These are phyloP conservation scores for Leptocoma aspasia DNA, from an alignment of 2,113 vertebrate species.

Conservation along the genomic window DNA sequence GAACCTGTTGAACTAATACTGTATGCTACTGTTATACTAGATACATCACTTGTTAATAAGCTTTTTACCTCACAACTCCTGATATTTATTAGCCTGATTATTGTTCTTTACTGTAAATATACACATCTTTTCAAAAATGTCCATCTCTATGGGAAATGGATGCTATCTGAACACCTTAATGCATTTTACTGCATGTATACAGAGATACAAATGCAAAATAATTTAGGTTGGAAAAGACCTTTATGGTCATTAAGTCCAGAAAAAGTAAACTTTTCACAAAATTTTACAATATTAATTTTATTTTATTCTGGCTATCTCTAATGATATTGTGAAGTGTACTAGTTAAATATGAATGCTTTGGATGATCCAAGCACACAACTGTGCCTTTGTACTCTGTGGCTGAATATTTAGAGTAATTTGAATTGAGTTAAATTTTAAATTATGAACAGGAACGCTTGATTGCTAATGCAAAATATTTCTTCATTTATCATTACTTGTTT, in stretches of 20 bases:
- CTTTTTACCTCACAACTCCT: not conserved
- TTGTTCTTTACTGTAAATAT: constrained; percentile 1
- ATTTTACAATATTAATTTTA: not conserved
- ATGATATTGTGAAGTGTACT: not conserved
- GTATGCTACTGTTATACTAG: not conserved
- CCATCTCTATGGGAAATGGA: not conserved
- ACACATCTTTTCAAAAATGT: not conserved
- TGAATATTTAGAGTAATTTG: not conserved
- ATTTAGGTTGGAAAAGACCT: not conserved
- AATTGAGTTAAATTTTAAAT: not conserved
- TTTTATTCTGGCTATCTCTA: not conserved
- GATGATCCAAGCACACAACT: not conserved
- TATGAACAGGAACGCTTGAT: not conserved
- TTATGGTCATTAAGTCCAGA: not conserved
- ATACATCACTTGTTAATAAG: not conserved
- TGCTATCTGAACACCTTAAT: not conserved
- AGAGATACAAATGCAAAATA: not conserved
- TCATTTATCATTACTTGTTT: not conserved
- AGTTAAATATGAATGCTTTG: not conserved
- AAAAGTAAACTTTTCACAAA: not conserved
- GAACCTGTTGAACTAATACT: not conserved
- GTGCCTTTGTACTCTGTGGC: not conserved
- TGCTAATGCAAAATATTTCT: not conserved
- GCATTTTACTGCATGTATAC: not conserved
- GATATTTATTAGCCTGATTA: not conserved